Conservation (phyloP, 2,888 invertebrate species). For the Oligia latruncula region DNA sequence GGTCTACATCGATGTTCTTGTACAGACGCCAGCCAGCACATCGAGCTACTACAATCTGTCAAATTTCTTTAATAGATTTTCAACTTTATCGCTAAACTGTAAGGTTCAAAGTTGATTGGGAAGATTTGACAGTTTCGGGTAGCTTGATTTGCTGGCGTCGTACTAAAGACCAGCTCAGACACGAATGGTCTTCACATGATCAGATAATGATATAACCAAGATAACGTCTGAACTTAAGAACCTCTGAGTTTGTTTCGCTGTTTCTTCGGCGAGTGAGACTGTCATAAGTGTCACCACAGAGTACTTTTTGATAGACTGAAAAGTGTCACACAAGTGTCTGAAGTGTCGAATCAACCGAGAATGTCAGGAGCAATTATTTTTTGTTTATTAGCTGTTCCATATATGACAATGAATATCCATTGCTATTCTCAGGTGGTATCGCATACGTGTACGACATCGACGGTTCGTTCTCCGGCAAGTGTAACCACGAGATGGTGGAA, state of each 20-base stretch:
- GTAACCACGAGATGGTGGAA: constrained; percentile 99
- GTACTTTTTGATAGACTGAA: no score
- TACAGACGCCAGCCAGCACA: background rate
- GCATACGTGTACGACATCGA: constrained; percentile 98
- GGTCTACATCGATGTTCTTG: background rate
- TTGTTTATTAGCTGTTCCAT: no score
- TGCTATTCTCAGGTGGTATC: constrained; percentile 91
- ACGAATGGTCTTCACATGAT: background rate
- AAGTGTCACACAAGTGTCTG: no score
- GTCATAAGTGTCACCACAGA: background rate
- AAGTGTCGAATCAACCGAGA: background rate
- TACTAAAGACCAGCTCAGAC: background rate
- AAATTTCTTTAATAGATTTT: no score
- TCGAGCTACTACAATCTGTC: no score
- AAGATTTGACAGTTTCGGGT: no score
- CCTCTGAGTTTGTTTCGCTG: background rate
- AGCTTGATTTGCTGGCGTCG: no score
- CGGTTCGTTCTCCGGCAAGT: constrained; percentile 95
- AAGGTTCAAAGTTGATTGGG: no score
- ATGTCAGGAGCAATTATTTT: background rate
- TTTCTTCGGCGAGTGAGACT: background rate
- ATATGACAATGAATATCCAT: no score
- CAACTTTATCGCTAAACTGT: no score
- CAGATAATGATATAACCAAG: background rate
- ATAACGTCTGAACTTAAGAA: background rate